Conservation (phyloP, 1,140 invertebrate species). For the Platyura marginata region DNA sequence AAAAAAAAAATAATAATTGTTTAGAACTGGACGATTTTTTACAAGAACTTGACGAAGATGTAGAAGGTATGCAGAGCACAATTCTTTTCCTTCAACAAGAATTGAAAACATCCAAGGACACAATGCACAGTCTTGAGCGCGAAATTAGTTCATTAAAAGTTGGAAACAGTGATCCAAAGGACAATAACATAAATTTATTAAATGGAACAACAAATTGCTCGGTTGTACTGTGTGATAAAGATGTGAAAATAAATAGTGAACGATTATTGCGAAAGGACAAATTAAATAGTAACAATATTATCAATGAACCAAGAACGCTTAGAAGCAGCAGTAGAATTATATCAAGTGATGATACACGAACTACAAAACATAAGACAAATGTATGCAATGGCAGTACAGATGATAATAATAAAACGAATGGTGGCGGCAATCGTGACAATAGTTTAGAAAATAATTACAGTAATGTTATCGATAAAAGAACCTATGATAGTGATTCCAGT, state of each 20-base stretch:
- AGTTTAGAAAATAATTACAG: conserved; percentile 21
- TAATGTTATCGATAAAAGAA: conserved; percentile 21
- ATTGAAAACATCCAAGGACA: conserved; percentile 55
- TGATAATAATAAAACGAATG: conserved; percentile 8
- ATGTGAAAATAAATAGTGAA: not conserved
- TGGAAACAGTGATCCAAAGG: conserved; percentile 2
- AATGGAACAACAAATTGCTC: not conserved
- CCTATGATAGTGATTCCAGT: conserved; percentile 18
- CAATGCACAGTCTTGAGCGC: conserved; percentile 20
- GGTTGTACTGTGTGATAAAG: not conserved
- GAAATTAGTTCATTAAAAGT: conserved; percentile 14
- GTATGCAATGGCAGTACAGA: not conserved
- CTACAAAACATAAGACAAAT: not conserved
- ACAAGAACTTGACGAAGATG: conserved; percentile 90
- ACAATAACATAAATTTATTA: conserved; percentile 1
- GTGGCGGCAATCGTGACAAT: conserved; percentile 11
- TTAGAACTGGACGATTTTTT: conserved; percentile 88
- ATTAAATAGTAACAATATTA: not conserved
- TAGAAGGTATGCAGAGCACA: conserved; percentile 96
- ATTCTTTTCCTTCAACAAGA: conserved; percentile 89
- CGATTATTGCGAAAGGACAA: not conserved
- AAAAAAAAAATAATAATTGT: conserved; percentile 10
- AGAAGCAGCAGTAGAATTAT: not conserved
- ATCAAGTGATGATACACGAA: not conserved
- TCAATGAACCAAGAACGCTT: not conserved